Evolutionary conservation across 2,113 vertebrate species (phyloP), one percentile per base, ranked within the genome.

Genomic region (Raja brachyura): DNA sequence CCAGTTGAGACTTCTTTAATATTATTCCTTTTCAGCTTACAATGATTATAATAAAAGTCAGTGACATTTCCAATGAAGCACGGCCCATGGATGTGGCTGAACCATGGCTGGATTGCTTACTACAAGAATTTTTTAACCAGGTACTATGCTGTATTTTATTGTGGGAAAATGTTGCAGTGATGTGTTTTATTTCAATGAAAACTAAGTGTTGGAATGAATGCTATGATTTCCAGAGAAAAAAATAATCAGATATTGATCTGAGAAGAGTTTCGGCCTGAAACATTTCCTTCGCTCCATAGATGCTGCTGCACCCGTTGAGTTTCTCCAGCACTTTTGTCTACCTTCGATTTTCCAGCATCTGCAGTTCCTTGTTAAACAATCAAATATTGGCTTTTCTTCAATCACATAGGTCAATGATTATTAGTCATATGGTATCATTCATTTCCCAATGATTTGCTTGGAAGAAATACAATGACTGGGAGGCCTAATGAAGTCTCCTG

Each of bases 51-150:
- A 97, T 97, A 94, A 97, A 97, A 95, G 96, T 97, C 59, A 96
- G 96, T 10, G 96, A 97, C 94, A 97, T 97, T 85, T 97, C 97
- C 93, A 97, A 97, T 1, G 96, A 97, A 93, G 96, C 96, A 0
- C 94, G 96, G 93, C 97, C 96, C 93, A 96, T 96, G 96, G 96
- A 97, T 83, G 96, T 97, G 73, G 97, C 96, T 0, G 97, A 97
- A 93, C 97, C 96, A 92, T 97, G 97, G 97, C 56, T 97, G 93
- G 97, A 97, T 93, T 97, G 97, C 93, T 96, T 97, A 6, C 94
- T 97, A n/a, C 96, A 97, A 94, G 97, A 97, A 93, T 97, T 97
- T 94, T 97, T 96, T 94, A 97, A 97, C 94, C 97, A 97, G 96
- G 96, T 97, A 56, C 90, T n/a, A 5, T 31, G 11, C 28, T 28